Conservation (phyloP, 1,140 invertebrate genomes). For the Atta colombica region DNA sequence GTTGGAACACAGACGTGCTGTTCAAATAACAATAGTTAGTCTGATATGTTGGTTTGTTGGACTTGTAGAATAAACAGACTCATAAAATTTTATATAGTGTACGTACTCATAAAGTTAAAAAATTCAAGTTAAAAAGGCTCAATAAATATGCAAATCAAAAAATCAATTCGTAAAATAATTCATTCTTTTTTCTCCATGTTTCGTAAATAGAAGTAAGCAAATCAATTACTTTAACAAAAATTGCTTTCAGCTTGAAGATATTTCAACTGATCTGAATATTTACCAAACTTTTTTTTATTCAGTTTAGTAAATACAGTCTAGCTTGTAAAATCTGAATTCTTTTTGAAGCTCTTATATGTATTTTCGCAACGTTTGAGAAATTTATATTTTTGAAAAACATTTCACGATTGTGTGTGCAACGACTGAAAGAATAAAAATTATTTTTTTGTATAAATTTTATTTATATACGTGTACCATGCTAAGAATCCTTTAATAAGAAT, state of each 20-base stretch:
- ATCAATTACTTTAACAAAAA: not conserved
- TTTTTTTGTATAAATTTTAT: no score
- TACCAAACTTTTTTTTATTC: not conserved
- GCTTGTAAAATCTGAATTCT: not conserved
- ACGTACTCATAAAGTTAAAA: not conserved
- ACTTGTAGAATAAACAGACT: not conserved
- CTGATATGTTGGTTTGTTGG: not conserved
- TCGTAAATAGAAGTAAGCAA: not conserved
- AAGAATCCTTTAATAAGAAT: no score
- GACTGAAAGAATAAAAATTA: no score
- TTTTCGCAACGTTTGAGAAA: not conserved
- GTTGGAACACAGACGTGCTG: not conserved
- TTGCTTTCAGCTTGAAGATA: not conserved
- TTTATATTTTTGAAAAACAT: not conserved
- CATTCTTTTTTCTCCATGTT: not conserved
- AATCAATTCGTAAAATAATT: not conserved
- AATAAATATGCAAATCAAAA: not conserved
- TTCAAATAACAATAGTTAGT: not conserved
- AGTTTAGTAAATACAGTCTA: not conserved
- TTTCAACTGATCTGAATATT: not conserved
- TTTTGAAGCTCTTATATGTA: not conserved
- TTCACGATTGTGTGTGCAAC: not conserved
- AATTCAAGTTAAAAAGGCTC: not conserved
- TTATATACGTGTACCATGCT: no score
- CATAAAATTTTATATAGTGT: no score